Evolutionary conservation across 1,140 invertebrate species (phyloP).

Genomic region (Brachionus asplanchnoidis): DNA sequence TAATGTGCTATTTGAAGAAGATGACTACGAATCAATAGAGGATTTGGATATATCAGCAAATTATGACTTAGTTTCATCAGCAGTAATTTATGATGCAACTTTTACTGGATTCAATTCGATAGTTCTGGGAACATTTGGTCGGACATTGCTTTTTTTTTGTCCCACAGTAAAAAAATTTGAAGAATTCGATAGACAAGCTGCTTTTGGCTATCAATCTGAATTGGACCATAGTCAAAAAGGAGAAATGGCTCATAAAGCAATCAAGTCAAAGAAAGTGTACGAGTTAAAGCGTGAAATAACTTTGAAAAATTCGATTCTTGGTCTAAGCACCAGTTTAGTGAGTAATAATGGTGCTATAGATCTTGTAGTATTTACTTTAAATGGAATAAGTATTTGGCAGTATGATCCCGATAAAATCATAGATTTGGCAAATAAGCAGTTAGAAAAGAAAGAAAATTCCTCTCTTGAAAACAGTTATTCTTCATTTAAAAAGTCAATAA

Average conservation of each 20-base stretch:
- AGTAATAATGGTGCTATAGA: conserved; percentile 20
- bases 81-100: neutral
- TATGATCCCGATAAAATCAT: conserved; percentile 17
- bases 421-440: neutral
- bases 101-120: conserved; percentile 28
- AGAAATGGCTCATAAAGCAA: neutral
- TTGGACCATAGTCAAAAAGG: neutral
- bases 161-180: neutral
- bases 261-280: neutral
- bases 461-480: neutral
- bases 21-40: neutral
- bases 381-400: conserved; percentile 33
- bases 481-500: neutral
- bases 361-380: conserved; percentile 15
- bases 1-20: neutral
- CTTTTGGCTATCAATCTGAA: neutral
- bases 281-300: conserved; percentile 16
- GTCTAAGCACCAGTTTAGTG: neutral
- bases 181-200: neutral
- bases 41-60: neutral
- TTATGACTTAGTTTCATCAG: conserved; percentile 13
- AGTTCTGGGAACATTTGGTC: conserved; percentile 12
- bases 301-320: conserved; percentile 25
- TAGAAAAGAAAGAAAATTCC: neutral
- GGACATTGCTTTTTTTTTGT: neutral